These are phyloP conservation scores for Synanthedon vespiformis DNA, from an alignment of 2,888 invertebrate species.

Conservation along the genomic window DNA sequence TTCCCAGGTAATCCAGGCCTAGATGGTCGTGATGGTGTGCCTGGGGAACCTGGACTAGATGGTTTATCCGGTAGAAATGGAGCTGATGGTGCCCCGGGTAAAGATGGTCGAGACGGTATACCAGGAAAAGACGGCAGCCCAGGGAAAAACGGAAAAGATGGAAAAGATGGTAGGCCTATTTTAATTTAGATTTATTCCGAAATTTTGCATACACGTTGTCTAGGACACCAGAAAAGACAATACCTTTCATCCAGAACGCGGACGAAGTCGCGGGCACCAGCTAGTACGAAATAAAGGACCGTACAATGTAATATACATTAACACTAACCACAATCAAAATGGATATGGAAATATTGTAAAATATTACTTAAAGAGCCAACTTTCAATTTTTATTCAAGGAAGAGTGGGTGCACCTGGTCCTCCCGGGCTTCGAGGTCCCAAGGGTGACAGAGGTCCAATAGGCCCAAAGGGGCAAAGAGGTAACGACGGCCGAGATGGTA, in stretches of 20 bases:
- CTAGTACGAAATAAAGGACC: too few relatives aligned
- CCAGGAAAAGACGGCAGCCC: constrained; percentile 78
- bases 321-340: too few relatives aligned
- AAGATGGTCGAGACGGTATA: constrained; percentile 78
- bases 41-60: constrained; percentile 90
- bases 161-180: constrained; percentile 43
- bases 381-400: constrained; percentile 49
- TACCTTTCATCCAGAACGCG: too few relatives aligned
- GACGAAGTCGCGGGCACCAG: too few relatives aligned
- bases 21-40: constrained; percentile 90
- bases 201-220: too few relatives aligned
- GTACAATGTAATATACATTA: too few relatives aligned
- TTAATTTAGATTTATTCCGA: too few relatives aligned
- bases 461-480: constrained; percentile 82
- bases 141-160: constrained; percentile 71
- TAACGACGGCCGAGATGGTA: constrained; percentile 78
- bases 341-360: neutral
- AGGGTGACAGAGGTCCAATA: constrained; percentile 75
- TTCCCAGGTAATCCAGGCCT: constrained; percentile 78
- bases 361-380: constrained; percentile 2
- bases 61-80: constrained; percentile 90
- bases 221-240: too few relatives aligned
- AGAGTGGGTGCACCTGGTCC: constrained; percentile 76
- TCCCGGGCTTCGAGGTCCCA: constrained; percentile 78
- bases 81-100: constrained; percentile 82